Evolutionary conservation across 2,797 vertebrate genomes (phyloP).

Genomic region (Helostoma temminkii): DNA sequence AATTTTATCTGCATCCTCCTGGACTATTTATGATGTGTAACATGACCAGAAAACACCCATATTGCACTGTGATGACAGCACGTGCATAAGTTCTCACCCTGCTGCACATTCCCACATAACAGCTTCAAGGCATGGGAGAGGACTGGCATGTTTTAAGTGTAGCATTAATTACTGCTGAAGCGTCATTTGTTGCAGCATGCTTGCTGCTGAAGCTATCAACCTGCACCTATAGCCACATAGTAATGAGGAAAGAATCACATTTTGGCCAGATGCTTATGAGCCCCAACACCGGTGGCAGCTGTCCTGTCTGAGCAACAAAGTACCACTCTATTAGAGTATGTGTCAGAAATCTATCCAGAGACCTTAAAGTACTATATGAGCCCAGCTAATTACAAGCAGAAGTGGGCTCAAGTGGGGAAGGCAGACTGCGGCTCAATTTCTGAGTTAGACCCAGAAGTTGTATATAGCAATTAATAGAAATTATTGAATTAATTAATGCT

Average conservation of each 20-base stretch:
- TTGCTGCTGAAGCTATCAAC: constrained; percentile 10
- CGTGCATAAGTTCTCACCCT: constrained; percentile 29
- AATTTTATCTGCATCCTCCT: constrained; percentile 46
- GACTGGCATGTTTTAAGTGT: constrained; percentile 16
- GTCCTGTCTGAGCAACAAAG: no score
- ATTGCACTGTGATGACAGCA: constrained; percentile 48
- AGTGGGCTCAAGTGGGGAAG: constrained; percentile 46
- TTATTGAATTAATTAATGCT: not conserved
- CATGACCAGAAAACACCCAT: constrained; percentile 44
- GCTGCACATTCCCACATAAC: constrained; percentile 35
- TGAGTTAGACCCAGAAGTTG: not conserved
- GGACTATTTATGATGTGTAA: constrained; percentile 63
- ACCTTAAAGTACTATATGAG: constrained; percentile 50
- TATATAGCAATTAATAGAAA: not conserved
- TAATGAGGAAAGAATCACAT: constrained; percentile 27
- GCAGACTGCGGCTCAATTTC: not conserved
- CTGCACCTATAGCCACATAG: constrained; percentile 12
- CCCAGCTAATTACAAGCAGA: constrained; percentile 55
- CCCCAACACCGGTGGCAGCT: constrained; percentile 50
- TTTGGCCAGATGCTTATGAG: constrained; percentile 30
- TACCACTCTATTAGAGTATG: no score
- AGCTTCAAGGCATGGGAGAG: constrained; percentile 20
- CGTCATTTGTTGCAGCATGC: not conserved
- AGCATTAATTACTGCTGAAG: constrained; percentile 11
- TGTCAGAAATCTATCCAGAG: constrained; percentile 48